Evolutionary conservation across 2,113 vertebrate species (phyloP).

Genomic region (Varanus komodoensis): DNA sequence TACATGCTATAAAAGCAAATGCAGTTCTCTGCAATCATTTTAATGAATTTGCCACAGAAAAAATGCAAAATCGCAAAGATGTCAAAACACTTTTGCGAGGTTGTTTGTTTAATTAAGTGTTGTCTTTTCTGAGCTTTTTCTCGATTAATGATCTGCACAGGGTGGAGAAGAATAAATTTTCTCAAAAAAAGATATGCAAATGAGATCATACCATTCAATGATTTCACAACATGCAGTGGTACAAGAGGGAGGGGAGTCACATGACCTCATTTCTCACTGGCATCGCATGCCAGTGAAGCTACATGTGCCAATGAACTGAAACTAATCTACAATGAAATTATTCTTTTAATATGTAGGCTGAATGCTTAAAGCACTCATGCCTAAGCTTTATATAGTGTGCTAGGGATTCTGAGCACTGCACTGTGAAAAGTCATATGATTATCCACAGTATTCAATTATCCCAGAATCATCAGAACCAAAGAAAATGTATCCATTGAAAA

Average conservation of each 20-base stretch:
- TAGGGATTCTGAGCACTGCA: background rate
- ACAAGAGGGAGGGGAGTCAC: background rate
- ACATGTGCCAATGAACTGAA: background rate
- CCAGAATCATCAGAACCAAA: background rate
- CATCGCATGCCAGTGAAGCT: background rate
- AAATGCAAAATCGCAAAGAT: slow-evolving; percentile 3
- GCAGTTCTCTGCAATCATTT: background rate
- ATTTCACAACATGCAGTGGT: background rate
- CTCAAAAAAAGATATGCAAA: slow-evolving; percentile 5
- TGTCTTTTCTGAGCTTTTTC: slow-evolving; percentile 22
- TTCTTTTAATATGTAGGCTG: slow-evolving; percentile 1
- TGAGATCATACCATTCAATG: background rate
- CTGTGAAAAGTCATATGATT: slow-evolving; percentile 1
- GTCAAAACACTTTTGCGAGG: background rate
- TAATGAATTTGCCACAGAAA: background rate
- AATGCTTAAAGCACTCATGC: background rate
- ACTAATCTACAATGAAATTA: background rate
- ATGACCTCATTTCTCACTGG: background rate
- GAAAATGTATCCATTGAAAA: background rate
- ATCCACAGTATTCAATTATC: slow-evolving; percentile 1
- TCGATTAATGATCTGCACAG: background rate
- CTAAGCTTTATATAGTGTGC: background rate
- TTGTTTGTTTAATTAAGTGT: slow-evolving; percentile 5
- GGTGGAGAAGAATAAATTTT: background rate
- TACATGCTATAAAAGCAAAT: background rate